These are phyloP conservation scores for Sinella curviseta DNA, from an alignment of 1,140 invertebrate genomes.

Conservation along the genomic window DNA sequence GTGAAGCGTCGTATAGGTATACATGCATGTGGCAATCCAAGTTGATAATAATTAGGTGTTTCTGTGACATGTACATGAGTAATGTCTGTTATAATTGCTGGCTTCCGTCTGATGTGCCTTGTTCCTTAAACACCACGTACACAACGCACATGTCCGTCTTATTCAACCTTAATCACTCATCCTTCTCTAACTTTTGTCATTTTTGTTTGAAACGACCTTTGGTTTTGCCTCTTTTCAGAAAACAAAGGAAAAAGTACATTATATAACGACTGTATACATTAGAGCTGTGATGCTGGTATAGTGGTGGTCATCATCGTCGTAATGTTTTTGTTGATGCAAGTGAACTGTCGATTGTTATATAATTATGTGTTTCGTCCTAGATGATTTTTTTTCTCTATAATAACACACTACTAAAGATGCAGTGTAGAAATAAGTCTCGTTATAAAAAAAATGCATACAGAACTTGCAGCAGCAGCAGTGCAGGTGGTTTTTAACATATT, in stretches of 20 bases:
- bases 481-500: neutral
- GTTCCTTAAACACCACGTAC: neutral
- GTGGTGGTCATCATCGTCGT: neutral
- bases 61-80: conserved; percentile 24
- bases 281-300: too few relatives aligned
- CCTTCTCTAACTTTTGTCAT: neutral
- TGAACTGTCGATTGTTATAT: neutral
- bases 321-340: neutral
- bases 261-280: too few relatives aligned
- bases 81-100: conserved; percentile 7
- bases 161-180: neutral
- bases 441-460: too few relatives aligned
- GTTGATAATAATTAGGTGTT: conserved; percentile 12
- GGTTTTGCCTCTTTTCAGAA: neutral
- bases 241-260: neutral
- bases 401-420: too few relatives aligned
- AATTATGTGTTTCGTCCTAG: conserved; percentile 5
- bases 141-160: neutral
- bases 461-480: too few relatives aligned
- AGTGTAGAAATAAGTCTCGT: too few relatives aligned
- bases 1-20: neutral
- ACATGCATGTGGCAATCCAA: neutral
- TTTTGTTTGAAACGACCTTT: neutral
- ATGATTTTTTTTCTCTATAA: neutral
- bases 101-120: neutral